Percentiles rank a stretch among this genome's conserved stretches.
phyloP scores from a whole-genome alignment of 2,113 vertebrate species.

The Recurvirostra avosetta region DNA sequence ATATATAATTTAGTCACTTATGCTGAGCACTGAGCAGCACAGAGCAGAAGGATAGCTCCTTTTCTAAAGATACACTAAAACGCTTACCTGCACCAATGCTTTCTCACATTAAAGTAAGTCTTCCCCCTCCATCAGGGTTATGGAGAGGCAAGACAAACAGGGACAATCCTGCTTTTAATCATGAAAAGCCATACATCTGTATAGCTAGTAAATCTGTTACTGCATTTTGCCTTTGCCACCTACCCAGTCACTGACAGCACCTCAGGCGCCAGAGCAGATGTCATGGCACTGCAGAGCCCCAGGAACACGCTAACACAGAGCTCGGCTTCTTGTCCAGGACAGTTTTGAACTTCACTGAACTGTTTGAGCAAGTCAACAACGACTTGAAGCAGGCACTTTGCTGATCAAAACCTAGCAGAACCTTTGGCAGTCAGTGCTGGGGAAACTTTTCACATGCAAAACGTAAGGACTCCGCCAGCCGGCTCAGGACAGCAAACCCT shows the following conservation, averaged over 20 bases:
- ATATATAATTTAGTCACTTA: background rate
- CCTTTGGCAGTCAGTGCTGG: background rate
- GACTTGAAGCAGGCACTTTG: background rate
- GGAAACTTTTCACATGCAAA: background rate
- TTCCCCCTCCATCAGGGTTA: background rate
- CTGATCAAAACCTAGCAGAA: background rate
- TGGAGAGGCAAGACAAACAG: background rate
- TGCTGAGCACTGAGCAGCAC: background rate
- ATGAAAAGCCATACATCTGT: background rate
- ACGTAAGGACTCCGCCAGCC: background rate
- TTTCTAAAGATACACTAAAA: background rate
- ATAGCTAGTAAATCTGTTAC: background rate
- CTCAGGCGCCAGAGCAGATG: fast-evolving
- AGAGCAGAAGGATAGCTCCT: background rate
- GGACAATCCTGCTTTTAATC: background rate
- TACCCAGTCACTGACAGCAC: background rate
- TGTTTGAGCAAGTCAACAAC: background rate
- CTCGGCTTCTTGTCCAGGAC: background rate
- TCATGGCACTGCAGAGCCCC: fast-evolving
- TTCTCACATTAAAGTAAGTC: background rate
- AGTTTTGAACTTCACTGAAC: background rate
- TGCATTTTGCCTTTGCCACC: background rate
- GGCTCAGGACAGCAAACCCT: background rate
- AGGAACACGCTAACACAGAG: background rate
- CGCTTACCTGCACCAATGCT: background rate